These are phyloP conservation scores for Galendromus occidentalis DNA, from an alignment of 1,140 invertebrate species.

Conservation along the genomic window DNA sequence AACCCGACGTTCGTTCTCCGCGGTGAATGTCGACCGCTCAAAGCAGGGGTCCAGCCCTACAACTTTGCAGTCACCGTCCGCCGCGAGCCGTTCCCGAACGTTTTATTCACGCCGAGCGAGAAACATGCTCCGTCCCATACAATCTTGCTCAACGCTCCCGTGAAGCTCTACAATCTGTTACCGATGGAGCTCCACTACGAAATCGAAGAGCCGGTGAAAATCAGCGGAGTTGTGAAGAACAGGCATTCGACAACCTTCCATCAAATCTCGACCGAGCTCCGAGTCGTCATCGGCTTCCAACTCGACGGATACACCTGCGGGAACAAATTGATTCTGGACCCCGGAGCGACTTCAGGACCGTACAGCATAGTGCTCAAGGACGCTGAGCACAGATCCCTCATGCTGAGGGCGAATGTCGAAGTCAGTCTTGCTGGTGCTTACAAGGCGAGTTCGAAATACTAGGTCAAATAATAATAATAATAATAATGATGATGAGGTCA, in stretches of 20 bases:
- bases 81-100: not conserved
- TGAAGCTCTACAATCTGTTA: not conserved
- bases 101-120: not conserved
- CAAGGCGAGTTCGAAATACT: constrained; percentile 28
- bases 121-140: not conserved
- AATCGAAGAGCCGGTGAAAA: not conserved
- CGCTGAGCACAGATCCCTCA: constrained; percentile 43
- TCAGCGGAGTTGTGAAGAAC: not conserved
- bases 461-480: too few species aligned
- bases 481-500: too few species aligned
- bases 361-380: constrained; percentile 42
- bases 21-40: not conserved
- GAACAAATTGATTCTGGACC: not conserved
- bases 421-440: constrained; percentile 34
- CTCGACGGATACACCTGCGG: not conserved
- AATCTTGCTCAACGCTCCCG: not conserved
- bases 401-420: constrained; percentile 43
- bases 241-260: not conserved
- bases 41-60: not conserved
- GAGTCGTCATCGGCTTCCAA: not conserved
- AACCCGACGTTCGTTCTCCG: not conserved
- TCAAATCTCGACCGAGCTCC: not conserved
- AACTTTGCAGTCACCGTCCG: not conserved
- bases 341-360: not conserved
- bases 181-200: not conserved